Conservation (phyloP, 2,797 vertebrate genomes). For the Nyctalus aviator region DNA sequence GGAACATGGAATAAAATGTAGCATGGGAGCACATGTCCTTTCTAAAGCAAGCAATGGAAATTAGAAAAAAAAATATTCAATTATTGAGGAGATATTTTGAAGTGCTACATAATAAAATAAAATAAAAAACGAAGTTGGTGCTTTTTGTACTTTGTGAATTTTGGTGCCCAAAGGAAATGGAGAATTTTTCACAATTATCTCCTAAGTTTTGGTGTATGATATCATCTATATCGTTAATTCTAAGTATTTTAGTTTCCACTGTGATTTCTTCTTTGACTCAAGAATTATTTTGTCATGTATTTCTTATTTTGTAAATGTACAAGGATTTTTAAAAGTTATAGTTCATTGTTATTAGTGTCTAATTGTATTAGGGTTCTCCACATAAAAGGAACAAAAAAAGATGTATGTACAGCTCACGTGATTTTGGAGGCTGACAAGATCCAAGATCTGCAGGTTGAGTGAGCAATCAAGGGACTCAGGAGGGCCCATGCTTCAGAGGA, state of each 20-base stretch:
- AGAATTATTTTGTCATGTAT: background rate
- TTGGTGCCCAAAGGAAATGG: background rate
- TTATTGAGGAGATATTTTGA: background rate
- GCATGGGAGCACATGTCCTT: background rate
- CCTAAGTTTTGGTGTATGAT: background rate
- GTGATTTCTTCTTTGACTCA: background rate
- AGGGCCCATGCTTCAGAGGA: background rate
- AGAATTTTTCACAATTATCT: background rate
- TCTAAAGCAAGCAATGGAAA: background rate
- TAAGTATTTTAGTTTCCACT: background rate
- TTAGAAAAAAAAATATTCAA: background rate
- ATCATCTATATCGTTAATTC: background rate
- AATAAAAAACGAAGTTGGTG: background rate
- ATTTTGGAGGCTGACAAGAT: background rate
- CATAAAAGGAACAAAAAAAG: background rate
- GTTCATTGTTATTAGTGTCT: constrained; percentile 18
- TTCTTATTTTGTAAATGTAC: background rate
- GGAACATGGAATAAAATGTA: background rate
- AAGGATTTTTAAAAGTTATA: too few relatives aligned
- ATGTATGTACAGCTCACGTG: background rate
- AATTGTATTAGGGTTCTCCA: background rate
- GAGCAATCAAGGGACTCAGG: background rate
- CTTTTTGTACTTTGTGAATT: background rate
- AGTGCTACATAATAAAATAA: background rate
- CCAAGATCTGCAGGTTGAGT: background rate